These are phyloP conservation scores for Clivina fossor DNA, from an alignment of 2,888 invertebrate genomes.

Conservation along the genomic window DNA sequence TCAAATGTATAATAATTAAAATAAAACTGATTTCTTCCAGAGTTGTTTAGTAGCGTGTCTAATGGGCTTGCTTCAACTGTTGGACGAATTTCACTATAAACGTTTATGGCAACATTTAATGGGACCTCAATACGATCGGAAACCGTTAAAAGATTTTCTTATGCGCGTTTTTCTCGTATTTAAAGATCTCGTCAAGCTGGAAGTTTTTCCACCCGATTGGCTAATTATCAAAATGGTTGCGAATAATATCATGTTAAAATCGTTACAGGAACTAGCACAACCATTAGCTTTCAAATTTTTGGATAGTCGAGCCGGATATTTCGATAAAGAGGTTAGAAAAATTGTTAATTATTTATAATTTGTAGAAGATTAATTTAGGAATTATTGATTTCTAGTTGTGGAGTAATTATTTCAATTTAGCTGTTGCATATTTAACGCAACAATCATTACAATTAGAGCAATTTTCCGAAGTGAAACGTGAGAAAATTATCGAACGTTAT, in stretches of 20 bases:
- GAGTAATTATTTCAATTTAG: slow-evolving; percentile 76
- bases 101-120: slow-evolving; percentile 81
- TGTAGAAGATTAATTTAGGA: not conserved
- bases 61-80: slow-evolving; percentile 79
- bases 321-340: slow-evolving; percentile 77
- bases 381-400: slow-evolving; percentile 54
- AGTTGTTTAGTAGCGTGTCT: slow-evolving; percentile 86
- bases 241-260: slow-evolving; percentile 81
- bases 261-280: slow-evolving; percentile 85
- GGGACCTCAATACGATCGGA: slow-evolving; percentile 68
- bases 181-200: slow-evolving; percentile 74
- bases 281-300: slow-evolving; percentile 83
- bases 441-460: slow-evolving; percentile 78
- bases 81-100: slow-evolving; percentile 86
- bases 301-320: slow-evolving; percentile 67
- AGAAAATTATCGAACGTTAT: slow-evolving; percentile 76
- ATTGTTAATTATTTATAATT: slow-evolving; percentile 16
- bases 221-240: slow-evolving; percentile 85
- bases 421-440: slow-evolving; percentile 79
- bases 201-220: slow-evolving; percentile 89
- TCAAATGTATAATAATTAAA: no score
- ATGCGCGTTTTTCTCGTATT: slow-evolving; percentile 80
- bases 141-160: slow-evolving; percentile 83
- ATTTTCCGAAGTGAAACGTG: slow-evolving; percentile 77
- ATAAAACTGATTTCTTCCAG: no score